A percentile compares a stretch with the other conserved stretches of the same genome.
phyloP scores from a whole-genome alignment of 1,140 invertebrate species.

The Bradysia coprophila region DNA sequence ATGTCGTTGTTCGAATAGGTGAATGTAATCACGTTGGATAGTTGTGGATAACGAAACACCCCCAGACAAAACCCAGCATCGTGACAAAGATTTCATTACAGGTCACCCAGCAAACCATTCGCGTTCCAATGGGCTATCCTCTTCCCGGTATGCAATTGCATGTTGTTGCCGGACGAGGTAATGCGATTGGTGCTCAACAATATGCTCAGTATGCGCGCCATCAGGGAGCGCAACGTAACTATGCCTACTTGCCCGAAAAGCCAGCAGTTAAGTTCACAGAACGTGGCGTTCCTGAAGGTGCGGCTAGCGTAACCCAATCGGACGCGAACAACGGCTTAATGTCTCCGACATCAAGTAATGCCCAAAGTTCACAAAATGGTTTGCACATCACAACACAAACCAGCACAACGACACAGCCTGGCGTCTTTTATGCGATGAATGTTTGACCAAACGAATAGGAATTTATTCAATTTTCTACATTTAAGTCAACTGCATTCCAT shows the following conservation, averaged over 20 bases:
- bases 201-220: slow-evolving; percentile 20
- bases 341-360: slow-evolving; percentile 19
- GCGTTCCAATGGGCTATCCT: slow-evolving; percentile 21
- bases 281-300: slow-evolving; percentile 41
- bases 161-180: slow-evolving; percentile 25
- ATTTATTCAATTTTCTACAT: no score
- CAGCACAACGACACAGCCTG: slow-evolving; percentile 11
- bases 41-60: no score
- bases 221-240: slow-evolving; percentile 22
- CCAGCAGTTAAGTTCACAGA: slow-evolving; percentile 28
- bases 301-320: slow-evolving; percentile 32
- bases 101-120: slow-evolving; percentile 25
- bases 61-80: slow-evolving; percentile 13
- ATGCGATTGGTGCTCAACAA: slow-evolving; percentile 9
- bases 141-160: slow-evolving; percentile 21
- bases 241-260: slow-evolving; percentile 17
- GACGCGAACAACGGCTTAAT: slow-evolving; percentile 24
- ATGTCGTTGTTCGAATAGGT: no score
- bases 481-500: no score
- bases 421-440: slow-evolving; percentile 28
- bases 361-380: background rate
- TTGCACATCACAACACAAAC: slow-evolving; percentile 13
- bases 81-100: slow-evolving; percentile 10
- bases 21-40: no score
- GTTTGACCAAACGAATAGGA: slow-evolving; percentile 19